These are phyloP conservation scores for Scolopax rusticola DNA, from an alignment of 2,797 vertebrate genomes.

Conservation along the genomic window DNA sequence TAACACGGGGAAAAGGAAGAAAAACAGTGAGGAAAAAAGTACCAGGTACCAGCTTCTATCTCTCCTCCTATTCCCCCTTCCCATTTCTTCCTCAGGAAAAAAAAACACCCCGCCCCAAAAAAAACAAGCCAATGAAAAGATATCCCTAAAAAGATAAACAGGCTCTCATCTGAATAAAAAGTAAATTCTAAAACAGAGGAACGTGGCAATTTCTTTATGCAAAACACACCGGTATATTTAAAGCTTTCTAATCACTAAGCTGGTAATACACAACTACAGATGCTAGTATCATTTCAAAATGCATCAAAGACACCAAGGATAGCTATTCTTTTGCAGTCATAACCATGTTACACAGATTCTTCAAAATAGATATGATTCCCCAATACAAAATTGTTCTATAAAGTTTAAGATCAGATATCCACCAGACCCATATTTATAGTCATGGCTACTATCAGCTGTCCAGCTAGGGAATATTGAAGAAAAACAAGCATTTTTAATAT, in stretches of 20 bases:
- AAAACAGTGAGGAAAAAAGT: neutral
- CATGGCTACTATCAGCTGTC: constrained; percentile 88
- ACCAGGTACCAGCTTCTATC: neutral
- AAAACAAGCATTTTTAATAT: constrained; percentile 84
- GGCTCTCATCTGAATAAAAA: neutral
- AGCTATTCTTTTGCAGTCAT: constrained; percentile 57
- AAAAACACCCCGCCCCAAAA: fast-evolving
- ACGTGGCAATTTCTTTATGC: neutral
- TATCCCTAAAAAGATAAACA: neutral
- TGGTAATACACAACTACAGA: neutral
- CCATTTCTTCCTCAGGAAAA: neutral
- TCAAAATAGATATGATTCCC: constrained; percentile 63
- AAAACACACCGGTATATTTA: neutral
- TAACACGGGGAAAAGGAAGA: neutral
- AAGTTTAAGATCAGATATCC: constrained; percentile 86
- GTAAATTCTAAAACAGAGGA: neutral
- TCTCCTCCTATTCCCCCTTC: neutral
- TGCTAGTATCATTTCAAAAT: constrained; percentile 46
- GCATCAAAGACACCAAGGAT: constrained; percentile 37
- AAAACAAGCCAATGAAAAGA: neutral
- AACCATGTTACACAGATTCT: constrained; percentile 55
- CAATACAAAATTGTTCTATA: constrained; percentile 78
- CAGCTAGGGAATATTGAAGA: constrained; percentile 81
- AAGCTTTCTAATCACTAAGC: neutral
- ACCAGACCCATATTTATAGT: constrained; percentile 81